A percentile compares a stretch with the other conserved stretches of the same genome.
Evolutionary conservation across 2,113 vertebrate species (phyloP).

Genomic region (Phylloscopus whistleri): DNA sequence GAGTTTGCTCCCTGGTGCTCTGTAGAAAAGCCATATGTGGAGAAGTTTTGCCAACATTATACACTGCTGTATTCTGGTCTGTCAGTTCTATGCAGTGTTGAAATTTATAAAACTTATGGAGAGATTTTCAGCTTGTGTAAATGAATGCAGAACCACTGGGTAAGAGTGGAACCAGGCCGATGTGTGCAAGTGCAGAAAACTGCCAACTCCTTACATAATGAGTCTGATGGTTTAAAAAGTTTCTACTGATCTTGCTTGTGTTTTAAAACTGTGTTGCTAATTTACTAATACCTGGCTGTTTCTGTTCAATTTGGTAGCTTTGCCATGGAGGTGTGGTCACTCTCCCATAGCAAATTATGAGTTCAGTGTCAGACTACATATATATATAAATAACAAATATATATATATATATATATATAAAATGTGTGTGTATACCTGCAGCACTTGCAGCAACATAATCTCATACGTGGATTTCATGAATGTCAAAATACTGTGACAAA

Average conservation of each 20-base stretch:
- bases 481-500: neutral
- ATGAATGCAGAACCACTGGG: neutral
- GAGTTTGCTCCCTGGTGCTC: neutral
- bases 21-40: neutral
- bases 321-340: neutral
- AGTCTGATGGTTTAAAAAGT: neutral
- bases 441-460: neutral
- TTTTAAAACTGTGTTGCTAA: neutral
- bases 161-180: neutral
- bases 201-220: neutral
- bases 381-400: neutral
- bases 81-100: neutral
- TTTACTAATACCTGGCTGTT: neutral
- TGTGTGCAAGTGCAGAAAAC: neutral
- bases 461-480: neutral
- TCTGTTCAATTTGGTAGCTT: neutral
- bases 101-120: neutral
- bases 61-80: neutral
- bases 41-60: neutral
- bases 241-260: neutral
- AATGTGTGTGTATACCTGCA: neutral
- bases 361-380: neutral
- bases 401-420: neutral
- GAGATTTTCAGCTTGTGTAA: neutral
- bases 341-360: neutral